Percentiles rank a stretch among this genome's conserved stretches.
phyloP scores from a whole-genome alignment of 2,888 invertebrate genomes.

The Boloria selene region DNA sequence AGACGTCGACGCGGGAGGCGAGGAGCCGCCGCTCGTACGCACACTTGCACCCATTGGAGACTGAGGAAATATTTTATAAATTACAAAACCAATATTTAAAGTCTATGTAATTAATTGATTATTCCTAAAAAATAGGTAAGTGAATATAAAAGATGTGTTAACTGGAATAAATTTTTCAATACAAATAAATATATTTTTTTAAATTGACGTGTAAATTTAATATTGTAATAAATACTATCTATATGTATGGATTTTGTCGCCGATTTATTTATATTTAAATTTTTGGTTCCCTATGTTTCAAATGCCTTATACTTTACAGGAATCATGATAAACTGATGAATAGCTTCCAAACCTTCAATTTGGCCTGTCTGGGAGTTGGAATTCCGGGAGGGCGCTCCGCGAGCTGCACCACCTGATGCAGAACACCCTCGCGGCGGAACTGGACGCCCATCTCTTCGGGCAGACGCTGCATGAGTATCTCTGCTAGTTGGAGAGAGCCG shows the following conservation, averaged over 20 bases:
- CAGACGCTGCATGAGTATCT: slow-evolving; percentile 97
- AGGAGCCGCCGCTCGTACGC: slow-evolving; percentile 69
- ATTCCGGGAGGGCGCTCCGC: slow-evolving; percentile 49
- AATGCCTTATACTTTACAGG: too few relatives aligned
- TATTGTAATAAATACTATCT: too few relatives aligned
- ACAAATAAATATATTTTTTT: too few relatives aligned
- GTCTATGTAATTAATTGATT: not conserved
- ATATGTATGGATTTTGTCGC: too few relatives aligned
- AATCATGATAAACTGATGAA: too few relatives aligned
- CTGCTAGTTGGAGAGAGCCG: slow-evolving; percentile 97
- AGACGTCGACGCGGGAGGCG: slow-evolving; percentile 75
- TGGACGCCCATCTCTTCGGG: slow-evolving; percentile 97
- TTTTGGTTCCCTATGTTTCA: too few relatives aligned
- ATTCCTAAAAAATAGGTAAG: too few relatives aligned
- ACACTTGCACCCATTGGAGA: slow-evolving; percentile 73
- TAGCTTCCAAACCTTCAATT: slow-evolving; percentile 60
- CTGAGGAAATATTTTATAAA: slow-evolving; percentile 42
- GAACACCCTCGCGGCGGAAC: slow-evolving; percentile 98
- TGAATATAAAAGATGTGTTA: not conserved
- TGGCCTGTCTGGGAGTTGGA: slow-evolving; percentile 77
- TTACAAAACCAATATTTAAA: not conserved
- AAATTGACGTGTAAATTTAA: too few relatives aligned
- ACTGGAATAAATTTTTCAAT: not conserved
- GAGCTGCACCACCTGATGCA: slow-evolving; percentile 89
- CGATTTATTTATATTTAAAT: too few relatives aligned